Percentiles rank a stretch among this genome's conserved stretches.
Conservation (phyloP, 1,140 invertebrate genomes). For the Batillaria attramentaria region DNA sequence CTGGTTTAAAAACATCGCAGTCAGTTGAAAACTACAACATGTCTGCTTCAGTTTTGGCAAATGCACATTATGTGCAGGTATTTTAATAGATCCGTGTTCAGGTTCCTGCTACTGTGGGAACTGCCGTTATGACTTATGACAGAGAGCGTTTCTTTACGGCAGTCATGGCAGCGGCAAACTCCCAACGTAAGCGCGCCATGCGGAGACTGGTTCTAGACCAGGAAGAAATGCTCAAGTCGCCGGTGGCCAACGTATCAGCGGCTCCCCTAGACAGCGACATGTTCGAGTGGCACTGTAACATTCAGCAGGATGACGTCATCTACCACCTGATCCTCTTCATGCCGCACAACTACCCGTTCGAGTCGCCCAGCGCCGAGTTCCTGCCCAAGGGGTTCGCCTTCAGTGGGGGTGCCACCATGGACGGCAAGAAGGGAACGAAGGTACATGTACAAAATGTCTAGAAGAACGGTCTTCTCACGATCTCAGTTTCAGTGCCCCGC, state of each 20-base stretch:
- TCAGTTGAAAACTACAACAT: no score
- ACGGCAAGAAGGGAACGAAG: constrained; percentile 58
- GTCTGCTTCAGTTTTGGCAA: no score
- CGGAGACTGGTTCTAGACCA: constrained; percentile 55
- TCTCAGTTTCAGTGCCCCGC: no score
- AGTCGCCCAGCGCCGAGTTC: constrained; percentile 64
- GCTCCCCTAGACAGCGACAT: constrained; percentile 58
- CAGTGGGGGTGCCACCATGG: constrained; percentile 60
- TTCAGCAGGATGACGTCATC: constrained; percentile 59
- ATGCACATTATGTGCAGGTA: no score
- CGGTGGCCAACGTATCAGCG: constrained; percentile 61
- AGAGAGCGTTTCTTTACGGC: no score
- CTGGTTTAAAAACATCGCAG: no score
- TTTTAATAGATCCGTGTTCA: no score
- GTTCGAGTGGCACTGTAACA: constrained; percentile 67
- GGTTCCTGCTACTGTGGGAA: no score
- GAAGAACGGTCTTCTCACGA: no score
- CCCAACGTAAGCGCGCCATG: constrained; percentile 52
- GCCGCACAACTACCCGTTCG: constrained; percentile 61
- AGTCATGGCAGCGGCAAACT: background rate
- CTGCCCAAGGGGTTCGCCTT: constrained; percentile 60
- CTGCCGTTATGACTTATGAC: no score
- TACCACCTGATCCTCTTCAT: constrained; percentile 61
- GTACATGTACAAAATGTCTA: no score
- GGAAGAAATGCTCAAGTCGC: constrained; percentile 51